Evolutionary conservation across 2,113 vertebrate genomes (phyloP).

Genomic region (Centropus bengalensis): DNA sequence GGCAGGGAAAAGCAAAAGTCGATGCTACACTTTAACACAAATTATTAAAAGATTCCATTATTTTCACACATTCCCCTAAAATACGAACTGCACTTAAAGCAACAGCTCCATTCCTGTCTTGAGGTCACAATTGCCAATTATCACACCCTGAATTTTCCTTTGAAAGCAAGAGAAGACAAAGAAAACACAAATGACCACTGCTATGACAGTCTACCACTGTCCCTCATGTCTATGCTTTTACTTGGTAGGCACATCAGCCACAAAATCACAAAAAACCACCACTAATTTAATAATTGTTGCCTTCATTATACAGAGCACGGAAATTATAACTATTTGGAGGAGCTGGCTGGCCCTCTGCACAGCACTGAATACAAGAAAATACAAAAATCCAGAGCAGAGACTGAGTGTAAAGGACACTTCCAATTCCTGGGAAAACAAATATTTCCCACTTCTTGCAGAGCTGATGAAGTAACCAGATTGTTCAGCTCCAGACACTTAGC

Average conservation of each 20-base stretch:
- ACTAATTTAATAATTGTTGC: not conserved
- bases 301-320: not conserved
- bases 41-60: not conserved
- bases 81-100: not conserved
- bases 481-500: not conserved
- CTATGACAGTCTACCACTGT: not conserved
- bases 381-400: not conserved
- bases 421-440: conserved; percentile 8
- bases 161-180: not conserved
- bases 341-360: not conserved
- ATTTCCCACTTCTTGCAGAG: not conserved
- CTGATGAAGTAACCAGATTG: not conserved
- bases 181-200: not conserved
- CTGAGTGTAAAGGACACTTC: not conserved
- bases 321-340: not conserved
- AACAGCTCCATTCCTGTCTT: not conserved
- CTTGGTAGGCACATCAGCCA: not conserved
- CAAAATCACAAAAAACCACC: not conserved
- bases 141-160: not conserved
- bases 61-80: not conserved
- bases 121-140: not conserved
- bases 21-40: not conserved
- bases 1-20: not conserved
- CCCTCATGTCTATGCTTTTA: not conserved
- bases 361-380: not conserved